Base-by-base conservation (phyloP, 2,888 invertebrate species). In the Pristionchus exspectatus region DNA sequence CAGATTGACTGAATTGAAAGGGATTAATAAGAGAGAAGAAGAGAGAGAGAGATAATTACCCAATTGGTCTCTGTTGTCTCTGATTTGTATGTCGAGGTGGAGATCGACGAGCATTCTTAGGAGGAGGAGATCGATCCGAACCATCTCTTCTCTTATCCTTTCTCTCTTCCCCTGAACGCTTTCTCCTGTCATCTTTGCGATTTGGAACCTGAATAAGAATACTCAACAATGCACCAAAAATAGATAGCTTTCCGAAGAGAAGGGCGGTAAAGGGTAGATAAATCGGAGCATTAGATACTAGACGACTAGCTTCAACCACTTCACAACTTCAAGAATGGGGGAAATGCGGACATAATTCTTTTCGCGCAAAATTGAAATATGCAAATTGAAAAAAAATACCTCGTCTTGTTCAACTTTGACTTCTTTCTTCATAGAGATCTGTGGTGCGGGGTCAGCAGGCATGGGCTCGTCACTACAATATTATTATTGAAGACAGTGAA, bases 101-200 rank as follows among this genome's bases (percentile, higher is more conserved):
- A 33, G 86, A 66, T 63, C 66, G 63, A 27, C 86, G 63, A 18
- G 38, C 18, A 66, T 54, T 54, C 66, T 86, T 86, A 10, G 86
- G 86, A 44, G 86, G 86, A 66, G 86, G 86, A 44, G 86, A 86
- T 66, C 66, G 63, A 27, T 66, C 66, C 54, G 77, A 77, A 44
- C 44, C 77, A n/a, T 84, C 84, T 84, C 84, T 84, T 27, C 84
- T 27, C 44, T 84, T 84, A 1, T 30, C 84, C 27, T 56, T 59
- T 84, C 56, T 54, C 56, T 54, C 54, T 16, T 84, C 84, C 2
- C 56, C 56, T 54, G 56, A 54, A 7, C 56, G 56, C 30, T 84
- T 84, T 30, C 84, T 84, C 21, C 84, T 38, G 14, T 56, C 84
- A 30, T 84, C 84, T 59, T 84, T 77, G 12, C 77, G 77, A 77